Percentiles rank a stretch among this genome's conserved stretches.
Evolutionary conservation across 2,113 vertebrate species (phyloP).

Genomic region (Nothoprocta pentlandii): DNA sequence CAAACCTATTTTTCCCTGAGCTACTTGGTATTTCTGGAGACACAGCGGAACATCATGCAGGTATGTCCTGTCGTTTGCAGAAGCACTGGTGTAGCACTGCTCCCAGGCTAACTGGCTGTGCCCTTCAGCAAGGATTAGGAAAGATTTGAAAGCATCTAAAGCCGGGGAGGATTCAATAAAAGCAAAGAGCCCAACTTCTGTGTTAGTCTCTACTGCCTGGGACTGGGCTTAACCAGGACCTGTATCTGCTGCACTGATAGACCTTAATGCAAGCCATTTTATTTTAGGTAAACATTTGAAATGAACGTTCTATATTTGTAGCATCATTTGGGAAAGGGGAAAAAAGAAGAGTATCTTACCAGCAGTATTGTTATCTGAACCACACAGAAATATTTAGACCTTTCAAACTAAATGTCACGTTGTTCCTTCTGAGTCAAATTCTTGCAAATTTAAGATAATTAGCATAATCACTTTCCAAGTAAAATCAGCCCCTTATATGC

Average conservation of each 20-base stretch:
- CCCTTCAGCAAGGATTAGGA: constrained; percentile 34
- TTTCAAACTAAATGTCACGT: constrained; percentile 67
- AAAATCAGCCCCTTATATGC: constrained; percentile 12
- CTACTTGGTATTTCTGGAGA: not conserved
- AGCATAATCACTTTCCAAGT: constrained; percentile 20
- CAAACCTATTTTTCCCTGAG: not conserved
- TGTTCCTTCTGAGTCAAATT: constrained; percentile 48
- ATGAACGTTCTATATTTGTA: not conserved
- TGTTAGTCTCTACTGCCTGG: not conserved
- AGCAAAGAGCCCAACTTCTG: constrained; percentile 19
- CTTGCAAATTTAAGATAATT: constrained; percentile 59
- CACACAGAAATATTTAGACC: constrained; percentile 46
- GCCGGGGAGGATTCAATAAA: constrained; percentile 34
- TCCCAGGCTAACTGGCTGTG: constrained; percentile 34
- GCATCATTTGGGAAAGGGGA: not conserved
- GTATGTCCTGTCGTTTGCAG: not conserved
- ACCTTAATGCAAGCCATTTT: not conserved
- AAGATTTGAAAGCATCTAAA: constrained; percentile 23
- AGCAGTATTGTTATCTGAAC: constrained; percentile 8
- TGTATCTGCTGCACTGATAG: not conserved
- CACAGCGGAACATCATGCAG: not conserved
- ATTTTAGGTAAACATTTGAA: constrained; percentile 51
- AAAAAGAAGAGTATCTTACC: not conserved
- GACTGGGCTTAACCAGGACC: not conserved
- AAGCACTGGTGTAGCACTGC: not conserved